phyloP scores from a whole-genome alignment of 2,888 invertebrate species.

The Dynastes grantii region DNA sequence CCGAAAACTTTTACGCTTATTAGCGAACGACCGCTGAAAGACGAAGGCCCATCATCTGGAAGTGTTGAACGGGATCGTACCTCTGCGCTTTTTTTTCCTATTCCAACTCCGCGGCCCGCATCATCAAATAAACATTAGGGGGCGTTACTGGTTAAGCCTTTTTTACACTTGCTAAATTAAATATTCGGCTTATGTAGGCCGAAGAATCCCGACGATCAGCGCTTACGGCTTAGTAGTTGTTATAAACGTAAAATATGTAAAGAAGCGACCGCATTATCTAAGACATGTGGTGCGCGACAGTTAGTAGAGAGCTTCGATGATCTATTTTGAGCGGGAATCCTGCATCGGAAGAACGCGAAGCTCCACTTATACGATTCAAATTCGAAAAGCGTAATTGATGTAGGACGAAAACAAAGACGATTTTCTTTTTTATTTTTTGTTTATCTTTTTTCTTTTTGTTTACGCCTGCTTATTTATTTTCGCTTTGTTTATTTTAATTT shows the following conservation, averaged over 20 bases:
- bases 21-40: conserved; percentile 14
- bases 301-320: conserved; percentile 29
- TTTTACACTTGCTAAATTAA: conserved; percentile 45
- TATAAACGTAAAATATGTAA: conserved; percentile 34
- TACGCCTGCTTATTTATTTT: not conserved
- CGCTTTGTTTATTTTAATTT: not conserved
- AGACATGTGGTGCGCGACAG: conserved; percentile 39
- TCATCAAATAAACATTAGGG: conserved; percentile 47
- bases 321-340: conserved; percentile 42
- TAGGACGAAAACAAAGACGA: conserved; percentile 6
- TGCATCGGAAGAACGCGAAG: conserved; percentile 9
- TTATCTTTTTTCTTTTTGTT: not conserved
- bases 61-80: conserved; percentile 23
- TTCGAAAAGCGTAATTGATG: conserved; percentile 13
- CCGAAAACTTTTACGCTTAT: conserved; percentile 3
- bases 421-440: conserved; percentile 14
- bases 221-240: conserved; percentile 14
- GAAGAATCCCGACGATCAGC: conserved; percentile 32
- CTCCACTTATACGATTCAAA: not conserved
- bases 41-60: conserved; percentile 26
- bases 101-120: conserved; percentile 12
- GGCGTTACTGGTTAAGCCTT: conserved; percentile 44
- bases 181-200: conserved; percentile 28
- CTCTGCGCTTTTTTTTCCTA: conserved; percentile 21
- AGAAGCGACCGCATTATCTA: conserved; percentile 35